A percentile compares a stretch with the other conserved stretches of the same genome.
Evolutionary conservation across 2,113 vertebrate species (phyloP).

Genomic region (Phyllostomus hastatus): DNA sequence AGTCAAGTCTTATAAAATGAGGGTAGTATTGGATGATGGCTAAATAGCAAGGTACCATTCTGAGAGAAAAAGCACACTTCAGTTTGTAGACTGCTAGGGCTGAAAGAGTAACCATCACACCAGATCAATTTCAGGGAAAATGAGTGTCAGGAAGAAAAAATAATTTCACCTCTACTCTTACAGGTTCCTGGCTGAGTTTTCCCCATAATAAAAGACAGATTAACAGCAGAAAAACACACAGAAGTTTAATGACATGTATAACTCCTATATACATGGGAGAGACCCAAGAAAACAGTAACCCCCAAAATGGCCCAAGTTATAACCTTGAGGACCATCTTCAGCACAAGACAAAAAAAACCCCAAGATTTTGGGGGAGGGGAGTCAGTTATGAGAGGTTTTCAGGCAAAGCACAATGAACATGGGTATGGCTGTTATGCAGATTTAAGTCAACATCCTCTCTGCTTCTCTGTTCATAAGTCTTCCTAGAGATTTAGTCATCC

Average conservation of each 20-base stretch:
- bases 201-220: background rate
- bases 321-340: background rate
- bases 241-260: background rate
- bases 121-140: background rate
- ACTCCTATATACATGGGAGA: background rate
- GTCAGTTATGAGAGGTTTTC: background rate
- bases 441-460: background rate
- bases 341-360: background rate
- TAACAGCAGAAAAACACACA: background rate
- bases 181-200: background rate
- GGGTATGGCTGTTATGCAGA: background rate
- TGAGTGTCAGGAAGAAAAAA: background rate
- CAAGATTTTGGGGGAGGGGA: background rate
- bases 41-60: background rate
- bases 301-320: background rate
- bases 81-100: background rate
- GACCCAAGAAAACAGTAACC: background rate
- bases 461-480: background rate
- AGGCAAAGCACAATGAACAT: background rate
- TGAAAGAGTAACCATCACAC: background rate
- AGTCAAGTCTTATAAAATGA: background rate
- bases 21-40: background rate
- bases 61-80: background rate
- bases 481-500: background rate
- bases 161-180: background rate